Conservation (phyloP, 2,113 vertebrate genomes). For the Callithrix jacchus region DNA sequence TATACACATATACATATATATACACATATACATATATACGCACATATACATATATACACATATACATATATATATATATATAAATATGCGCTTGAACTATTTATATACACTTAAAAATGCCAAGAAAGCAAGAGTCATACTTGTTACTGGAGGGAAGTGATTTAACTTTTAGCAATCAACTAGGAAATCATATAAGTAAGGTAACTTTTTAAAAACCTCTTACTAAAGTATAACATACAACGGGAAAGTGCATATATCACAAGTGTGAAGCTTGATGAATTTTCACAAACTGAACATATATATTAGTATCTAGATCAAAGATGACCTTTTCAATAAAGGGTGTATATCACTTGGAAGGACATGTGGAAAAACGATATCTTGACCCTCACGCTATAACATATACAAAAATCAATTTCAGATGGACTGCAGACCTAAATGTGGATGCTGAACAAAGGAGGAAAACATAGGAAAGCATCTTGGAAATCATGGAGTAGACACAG, state of each 20-base stretch:
- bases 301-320: neutral
- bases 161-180: neutral
- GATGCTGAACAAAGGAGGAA: neutral
- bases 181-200: neutral
- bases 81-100: neutral
- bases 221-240: neutral
- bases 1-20: neutral
- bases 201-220: neutral
- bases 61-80: neutral
- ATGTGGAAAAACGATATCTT: neutral
- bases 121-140: neutral
- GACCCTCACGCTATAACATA: neutral
- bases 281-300: neutral
- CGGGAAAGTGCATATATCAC: neutral
- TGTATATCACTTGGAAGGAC: neutral
- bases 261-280: neutral
- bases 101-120: neutral
- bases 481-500: neutral
- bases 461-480: neutral
- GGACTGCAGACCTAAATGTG: neutral
- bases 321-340: neutral
- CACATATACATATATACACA: neutral
- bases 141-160: neutral
- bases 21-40: neutral
- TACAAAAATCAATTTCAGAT: neutral